These are phyloP conservation scores for Nibea albiflora DNA, from an alignment of 2,113 vertebrate species.

Conservation along the genomic window DNA sequence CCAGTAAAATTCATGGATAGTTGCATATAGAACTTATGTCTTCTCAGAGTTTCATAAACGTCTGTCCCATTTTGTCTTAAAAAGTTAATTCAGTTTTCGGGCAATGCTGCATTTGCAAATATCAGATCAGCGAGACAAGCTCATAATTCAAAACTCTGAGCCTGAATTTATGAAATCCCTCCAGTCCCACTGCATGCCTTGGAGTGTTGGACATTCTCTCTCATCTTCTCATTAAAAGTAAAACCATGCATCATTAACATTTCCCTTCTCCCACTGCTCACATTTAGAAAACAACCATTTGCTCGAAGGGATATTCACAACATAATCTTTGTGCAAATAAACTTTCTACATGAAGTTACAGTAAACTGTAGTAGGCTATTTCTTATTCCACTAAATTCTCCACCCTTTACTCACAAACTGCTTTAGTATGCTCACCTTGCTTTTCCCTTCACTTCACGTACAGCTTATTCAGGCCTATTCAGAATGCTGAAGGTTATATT, in stretches of 20 bases:
- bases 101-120: constrained; percentile 10
- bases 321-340: not conserved
- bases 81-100: not conserved
- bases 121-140: constrained; percentile 1
- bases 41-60: not conserved
- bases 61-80: not conserved
- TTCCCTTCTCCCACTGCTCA: not conserved
- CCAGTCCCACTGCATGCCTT: not conserved
- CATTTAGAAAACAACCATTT: constrained; percentile 8
- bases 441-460: too few species aligned
- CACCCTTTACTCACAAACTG: too few species aligned
- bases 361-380: too few species aligned
- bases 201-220: not conserved
- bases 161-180: constrained; percentile 37
- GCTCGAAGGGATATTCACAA: not conserved
- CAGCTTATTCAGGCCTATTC: too few species aligned
- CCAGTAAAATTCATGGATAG: not conserved
- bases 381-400: too few species aligned
- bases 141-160: constrained; percentile 25
- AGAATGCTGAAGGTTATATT: too few species aligned
- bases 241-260: constrained; percentile 5
- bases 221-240: constrained; percentile 35
- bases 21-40: not conserved
- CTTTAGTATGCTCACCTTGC: too few species aligned
- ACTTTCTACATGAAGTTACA: not conserved